These are phyloP conservation scores for Bilobella aurantiaca DNA, from an alignment of 1,140 invertebrate species.

Conservation along the genomic window DNA sequence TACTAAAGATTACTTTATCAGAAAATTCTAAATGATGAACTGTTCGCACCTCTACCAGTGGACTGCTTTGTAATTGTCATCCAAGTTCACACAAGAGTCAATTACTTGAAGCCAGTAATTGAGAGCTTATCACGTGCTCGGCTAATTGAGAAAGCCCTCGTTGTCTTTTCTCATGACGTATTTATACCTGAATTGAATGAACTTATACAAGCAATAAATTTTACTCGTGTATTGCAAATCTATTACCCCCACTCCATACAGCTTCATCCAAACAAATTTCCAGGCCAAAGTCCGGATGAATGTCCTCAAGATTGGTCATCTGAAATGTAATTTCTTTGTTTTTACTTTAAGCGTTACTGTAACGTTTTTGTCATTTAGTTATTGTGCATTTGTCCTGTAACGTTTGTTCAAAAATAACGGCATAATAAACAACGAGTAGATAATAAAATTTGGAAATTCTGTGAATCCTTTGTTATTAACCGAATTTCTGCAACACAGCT, in stretches of 20 bases:
- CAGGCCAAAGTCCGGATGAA: constrained; percentile 83
- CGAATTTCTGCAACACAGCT: no score
- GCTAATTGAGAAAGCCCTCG: constrained; percentile 73
- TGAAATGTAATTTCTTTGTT: constrained; percentile 83
- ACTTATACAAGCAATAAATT: constrained; percentile 56
- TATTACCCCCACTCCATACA: constrained; percentile 96
- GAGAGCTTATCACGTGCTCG: constrained; percentile 77
- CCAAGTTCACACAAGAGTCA: constrained; percentile 84
- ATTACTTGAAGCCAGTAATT: constrained; percentile 83
- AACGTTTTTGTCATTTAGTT: no score
- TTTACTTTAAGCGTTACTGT: no score
- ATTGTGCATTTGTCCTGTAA: no score
- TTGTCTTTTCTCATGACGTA: constrained; percentile 94
- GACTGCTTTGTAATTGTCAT: constrained; percentile 34
- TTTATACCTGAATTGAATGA: constrained; percentile 85
- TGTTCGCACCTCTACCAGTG: constrained; percentile 26
- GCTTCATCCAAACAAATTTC: constrained; percentile 79
- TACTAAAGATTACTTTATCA: no score
- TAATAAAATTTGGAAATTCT: no score
- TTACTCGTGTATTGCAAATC: constrained; percentile 71
- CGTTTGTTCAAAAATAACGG: no score
- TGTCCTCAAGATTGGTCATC: constrained; percentile 83
- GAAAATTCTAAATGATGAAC: constrained; percentile 32
- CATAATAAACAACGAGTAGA: no score
- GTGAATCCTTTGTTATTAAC: no score